Evolutionary conservation across 1,140 invertebrate species (phyloP), one percentile per base, ranked within the genome.

Genomic region (Magallana angulata): DNA sequence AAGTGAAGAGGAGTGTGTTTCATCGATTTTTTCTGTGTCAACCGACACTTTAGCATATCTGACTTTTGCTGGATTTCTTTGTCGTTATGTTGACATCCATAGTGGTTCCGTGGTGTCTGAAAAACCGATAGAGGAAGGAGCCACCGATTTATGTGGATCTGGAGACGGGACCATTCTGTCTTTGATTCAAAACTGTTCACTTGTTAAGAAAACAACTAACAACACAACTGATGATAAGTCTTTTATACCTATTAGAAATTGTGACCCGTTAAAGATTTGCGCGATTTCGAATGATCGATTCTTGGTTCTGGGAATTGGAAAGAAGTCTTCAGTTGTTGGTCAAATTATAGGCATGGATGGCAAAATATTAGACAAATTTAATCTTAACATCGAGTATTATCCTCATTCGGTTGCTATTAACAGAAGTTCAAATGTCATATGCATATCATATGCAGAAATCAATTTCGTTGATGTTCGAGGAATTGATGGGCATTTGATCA

Each of bases 371-470:
- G 68, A 76, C 68, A 8, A 30, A 36, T 76, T 76, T 36, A 30
- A 76, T 12, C 36, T 76, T 30, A 76, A 76, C 12, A 30, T 76
- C 11, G 68, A 76, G 11, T 76, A 12, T 30, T 76, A 76, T 12
- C 68, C 68, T 76, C 68, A 76, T 36, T 76, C 68, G 6, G 18
- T 76, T 11, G 68, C 68, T 30, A 12, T 76, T 30, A 76, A 76
- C 14, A 30, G 24, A 30, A 76, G 30, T 12, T 76, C 24, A 30
- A 30, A 18, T 76, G 68, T 30, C 36, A 76, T 76, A 12, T 76
- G 68, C 24, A 76, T 76, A 76, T 24, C 24, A 12, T 76, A 76
- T 9, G 68, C 68, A 76, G 68, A 76, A 76, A 76, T 76, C 24
- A 30, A 76, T 30, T 76, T 76, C 14, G 68, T 76, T 30, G 68